Evolutionary conservation across 2,797 vertebrate species (phyloP), one percentile per base, ranked within the genome.

Genomic region (Enteromius thamalakanensis): DNA sequence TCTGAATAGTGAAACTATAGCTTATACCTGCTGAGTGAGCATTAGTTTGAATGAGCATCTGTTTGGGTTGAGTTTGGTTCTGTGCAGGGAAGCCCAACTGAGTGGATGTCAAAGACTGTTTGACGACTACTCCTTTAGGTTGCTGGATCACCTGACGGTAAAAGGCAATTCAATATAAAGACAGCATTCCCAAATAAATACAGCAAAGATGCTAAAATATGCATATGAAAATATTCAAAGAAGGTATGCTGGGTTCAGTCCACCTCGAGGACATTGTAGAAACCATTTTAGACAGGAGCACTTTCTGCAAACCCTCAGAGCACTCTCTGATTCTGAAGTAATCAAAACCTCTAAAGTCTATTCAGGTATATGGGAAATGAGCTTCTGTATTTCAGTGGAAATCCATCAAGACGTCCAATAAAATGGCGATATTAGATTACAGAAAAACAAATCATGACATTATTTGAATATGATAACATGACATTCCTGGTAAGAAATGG

Each of bases 61-160:
- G 83, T 89, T 79, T 92, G 45, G 72, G 6, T n/a, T 37, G 10
- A n/a, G 83, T 51, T 51, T 80, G 85, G 81, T 76, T 88, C 77
- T 71, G 89, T 26, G 85, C 82, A 29, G 74, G 53, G 12, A 87
- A 40, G n/a, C 29, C 87, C 34, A 87, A 68, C 8, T 87, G 87
- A 32, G 29, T 32, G 2, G 29, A 32, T 32, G 29, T 32, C 29
- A 32, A 32, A 32, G 29, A 32, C 29, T 32, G 29, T 82, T 87
- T 85, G 45, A 89, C 23, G 55, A 87, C 65, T 23, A 86, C 47
- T 64, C 77, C 90, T 85, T 72, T 86, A 26, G 86, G 62, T 68
- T 90, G 90, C 81, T 91, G 90, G 75, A 89, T 76, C 70, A 90
- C 84, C 88, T 90, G 80, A 10, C 23, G 23, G 32, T 19, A 17